phyloP scores from a whole-genome alignment of 1,140 invertebrate species.

The Argopecten irradians region DNA sequence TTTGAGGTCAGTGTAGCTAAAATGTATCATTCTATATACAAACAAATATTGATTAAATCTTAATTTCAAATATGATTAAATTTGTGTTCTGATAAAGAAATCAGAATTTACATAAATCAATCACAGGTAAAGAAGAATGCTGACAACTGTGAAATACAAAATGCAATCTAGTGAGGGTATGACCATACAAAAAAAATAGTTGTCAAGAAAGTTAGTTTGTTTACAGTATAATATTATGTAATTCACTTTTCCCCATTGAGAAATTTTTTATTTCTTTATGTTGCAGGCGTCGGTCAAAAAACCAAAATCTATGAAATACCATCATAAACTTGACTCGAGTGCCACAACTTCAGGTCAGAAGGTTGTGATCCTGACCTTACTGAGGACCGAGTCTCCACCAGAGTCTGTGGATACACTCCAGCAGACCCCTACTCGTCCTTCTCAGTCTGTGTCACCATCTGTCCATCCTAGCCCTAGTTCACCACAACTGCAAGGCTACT shows the following conservation, averaged over 20 bases:
- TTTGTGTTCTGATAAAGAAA: too few relatives aligned
- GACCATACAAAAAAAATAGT: too few relatives aligned
- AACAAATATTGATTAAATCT: too few relatives aligned
- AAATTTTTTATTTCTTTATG: conserved; percentile 28
- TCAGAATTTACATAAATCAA: too few relatives aligned
- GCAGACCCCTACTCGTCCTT: not conserved
- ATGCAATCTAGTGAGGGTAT: too few relatives aligned
- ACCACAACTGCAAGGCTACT: conserved; percentile 55
- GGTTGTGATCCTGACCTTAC: conserved; percentile 64
- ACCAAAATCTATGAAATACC: conserved; percentile 63
- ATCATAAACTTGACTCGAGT: conserved; percentile 60
- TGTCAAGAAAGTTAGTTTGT: conserved; percentile 63
- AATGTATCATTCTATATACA: too few relatives aligned
- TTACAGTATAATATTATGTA: conserved; percentile 58
- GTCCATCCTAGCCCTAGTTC: conserved; percentile 44
- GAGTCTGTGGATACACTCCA: not conserved
- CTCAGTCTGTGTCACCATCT: conserved; percentile 26
- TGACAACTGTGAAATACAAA: too few relatives aligned
- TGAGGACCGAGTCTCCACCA: not conserved
- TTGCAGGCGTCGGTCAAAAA: conserved; percentile 67
- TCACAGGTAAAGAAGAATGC: too few relatives aligned
- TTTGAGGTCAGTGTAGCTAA: conserved; percentile 76
- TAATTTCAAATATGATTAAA: too few relatives aligned
- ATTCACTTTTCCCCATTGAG: not conserved
- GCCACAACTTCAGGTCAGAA: conserved; percentile 61